A percentile compares a stretch with the other conserved stretches of the same genome.
phyloP scores from a whole-genome alignment of 2,113 vertebrate genomes.

The Oreochromis tanganicae region DNA sequence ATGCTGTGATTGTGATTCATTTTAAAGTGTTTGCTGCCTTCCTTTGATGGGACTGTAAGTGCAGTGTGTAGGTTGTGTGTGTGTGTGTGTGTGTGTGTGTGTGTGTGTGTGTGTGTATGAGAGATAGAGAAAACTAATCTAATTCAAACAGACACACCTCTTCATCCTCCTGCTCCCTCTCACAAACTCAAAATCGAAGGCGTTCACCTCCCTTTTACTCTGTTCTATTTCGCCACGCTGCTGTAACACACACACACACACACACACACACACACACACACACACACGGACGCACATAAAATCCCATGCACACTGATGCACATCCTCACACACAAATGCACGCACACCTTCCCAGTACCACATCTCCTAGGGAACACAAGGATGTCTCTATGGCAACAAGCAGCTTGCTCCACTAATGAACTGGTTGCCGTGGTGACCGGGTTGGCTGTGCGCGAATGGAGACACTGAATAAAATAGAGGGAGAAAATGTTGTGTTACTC shows the following conservation, averaged over 20 bases:
- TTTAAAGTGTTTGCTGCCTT: neutral
- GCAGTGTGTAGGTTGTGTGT: neutral
- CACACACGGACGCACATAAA: neutral
- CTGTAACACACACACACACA: neutral
- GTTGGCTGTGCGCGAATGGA: constrained; percentile 67
- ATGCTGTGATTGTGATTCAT: constrained; percentile 5
- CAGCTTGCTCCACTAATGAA: constrained; percentile 77
- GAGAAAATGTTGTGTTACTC: constrained; percentile 44
- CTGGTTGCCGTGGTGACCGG: constrained; percentile 67
- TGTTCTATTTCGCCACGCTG: neutral
- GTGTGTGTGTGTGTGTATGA: too few species aligned
- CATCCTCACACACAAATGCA: neutral
- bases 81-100: neutral
- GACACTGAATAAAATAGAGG: constrained; percentile 52
- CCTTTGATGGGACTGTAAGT: neutral
- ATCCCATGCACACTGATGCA: neutral
- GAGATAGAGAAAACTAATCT: too few species aligned
- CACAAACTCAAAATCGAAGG: neutral
- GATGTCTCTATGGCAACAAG: constrained; percentile 77
- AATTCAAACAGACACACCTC: constrained; percentile 26
- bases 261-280: neutral
- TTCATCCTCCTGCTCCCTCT: constrained; percentile 17
- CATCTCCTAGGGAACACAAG: constrained; percentile 69
- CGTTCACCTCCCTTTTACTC: constrained; percentile 2
- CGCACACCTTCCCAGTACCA: constrained; percentile 51